These are phyloP conservation scores for Lacanobia wlatinum DNA, from an alignment of 2,888 invertebrate genomes.

Conservation along the genomic window DNA sequence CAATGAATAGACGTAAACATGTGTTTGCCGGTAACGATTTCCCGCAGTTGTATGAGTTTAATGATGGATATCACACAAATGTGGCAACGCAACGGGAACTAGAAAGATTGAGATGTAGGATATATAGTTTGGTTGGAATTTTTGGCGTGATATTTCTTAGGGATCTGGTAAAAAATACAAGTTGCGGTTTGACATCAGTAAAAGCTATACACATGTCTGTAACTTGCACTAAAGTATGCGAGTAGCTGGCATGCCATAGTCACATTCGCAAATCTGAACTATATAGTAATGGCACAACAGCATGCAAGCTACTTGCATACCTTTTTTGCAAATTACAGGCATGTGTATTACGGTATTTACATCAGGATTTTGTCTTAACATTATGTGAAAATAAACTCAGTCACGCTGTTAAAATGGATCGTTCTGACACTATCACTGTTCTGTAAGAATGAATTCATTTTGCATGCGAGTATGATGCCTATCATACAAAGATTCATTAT, in stretches of 20 bases:
- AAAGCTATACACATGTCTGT: too few relatives aligned
- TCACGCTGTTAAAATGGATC: too few relatives aligned
- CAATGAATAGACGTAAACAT: conserved; percentile 85
- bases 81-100: not conserved
- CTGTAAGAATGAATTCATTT: conserved; percentile 1
- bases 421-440: too few relatives aligned
- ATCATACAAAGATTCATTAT: not conserved
- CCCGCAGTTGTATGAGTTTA: conserved; percentile 41
- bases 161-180: not conserved
- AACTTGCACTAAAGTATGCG: too few relatives aligned
- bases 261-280: too few relatives aligned
- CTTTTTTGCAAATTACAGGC: too few relatives aligned
- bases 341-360: too few relatives aligned
- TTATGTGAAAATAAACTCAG: not conserved
- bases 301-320: too few relatives aligned
- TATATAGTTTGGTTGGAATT: not conserved
- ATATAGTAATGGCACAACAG: too few relatives aligned
- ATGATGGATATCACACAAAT: conserved; percentile 41
- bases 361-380: not conserved
- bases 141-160: not conserved
- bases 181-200: not conserved
- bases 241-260: too few relatives aligned
- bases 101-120: not conserved
- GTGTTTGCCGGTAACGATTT: conserved; percentile 74
- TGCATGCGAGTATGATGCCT: not conserved